Percentiles rank a stretch among this genome's conserved stretches.
These are phyloP conservation scores for Sebastes schlegelii DNA, from an alignment of 2,113 vertebrate species.

Conservation along the genomic window DNA sequence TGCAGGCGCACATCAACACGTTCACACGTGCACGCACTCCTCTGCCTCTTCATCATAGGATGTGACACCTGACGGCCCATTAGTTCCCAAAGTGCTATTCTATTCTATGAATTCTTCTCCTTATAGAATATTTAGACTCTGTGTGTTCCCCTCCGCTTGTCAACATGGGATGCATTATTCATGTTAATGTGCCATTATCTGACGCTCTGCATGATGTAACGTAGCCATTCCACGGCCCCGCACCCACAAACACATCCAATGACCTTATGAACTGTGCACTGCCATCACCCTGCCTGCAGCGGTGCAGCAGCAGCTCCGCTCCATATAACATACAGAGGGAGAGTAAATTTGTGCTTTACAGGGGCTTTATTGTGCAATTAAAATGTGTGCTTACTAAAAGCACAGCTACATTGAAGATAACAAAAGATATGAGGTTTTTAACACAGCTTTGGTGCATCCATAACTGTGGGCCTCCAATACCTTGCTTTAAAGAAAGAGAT, in stretches of 20 bases:
- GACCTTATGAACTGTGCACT: conserved; percentile 79
- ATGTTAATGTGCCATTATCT: conserved; percentile 80
- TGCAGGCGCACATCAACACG: conserved; percentile 21
- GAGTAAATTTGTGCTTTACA: conserved; percentile 23
- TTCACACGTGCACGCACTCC: conserved; percentile 37
- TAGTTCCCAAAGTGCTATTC: conserved; percentile 79
- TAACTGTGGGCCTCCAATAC: conserved; percentile 28
- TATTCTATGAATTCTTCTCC: conserved; percentile 74
- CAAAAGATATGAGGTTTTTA: conserved; percentile 41
- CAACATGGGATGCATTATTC: conserved; percentile 82
- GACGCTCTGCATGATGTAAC: conserved; percentile 77
- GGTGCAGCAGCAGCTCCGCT: conserved; percentile 43
- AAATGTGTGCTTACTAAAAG: conserved; percentile 53
- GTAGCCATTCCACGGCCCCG: conserved; percentile 57
- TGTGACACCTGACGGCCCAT: conserved; percentile 79
- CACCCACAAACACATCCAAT: conserved; percentile 65
- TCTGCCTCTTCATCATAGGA: conserved; percentile 70
- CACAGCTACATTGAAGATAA: conserved; percentile 33
- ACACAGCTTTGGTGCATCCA: conserved; percentile 15
- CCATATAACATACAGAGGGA: conserved; percentile 28
- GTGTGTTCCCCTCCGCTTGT: conserved; percentile 72
- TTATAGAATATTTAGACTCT: conserved; percentile 78
- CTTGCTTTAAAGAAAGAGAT: conserved; percentile 49
- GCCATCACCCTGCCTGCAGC: conserved; percentile 60
- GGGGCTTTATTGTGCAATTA: conserved; percentile 61